Base-by-base conservation (phyloP, 2,888 invertebrate genomes). In the Sipha maydis region DNA sequence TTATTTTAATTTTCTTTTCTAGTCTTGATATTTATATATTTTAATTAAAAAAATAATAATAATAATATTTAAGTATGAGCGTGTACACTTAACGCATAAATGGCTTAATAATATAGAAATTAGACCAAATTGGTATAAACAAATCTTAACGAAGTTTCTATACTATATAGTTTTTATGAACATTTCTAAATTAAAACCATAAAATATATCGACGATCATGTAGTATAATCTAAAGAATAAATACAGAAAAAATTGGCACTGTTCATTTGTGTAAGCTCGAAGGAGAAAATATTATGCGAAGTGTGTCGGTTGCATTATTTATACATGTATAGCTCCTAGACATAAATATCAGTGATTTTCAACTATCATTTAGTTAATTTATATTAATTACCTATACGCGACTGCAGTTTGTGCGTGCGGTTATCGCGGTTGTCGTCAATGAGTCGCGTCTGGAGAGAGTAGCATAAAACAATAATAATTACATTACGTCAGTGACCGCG, bases 301-400 rank as follows among this genome's bases (percentile, higher is more conserved):
- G 34, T 34, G 56, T 75, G 48, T 31, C 75, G 75, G 38, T 75
- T 34, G n/a, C 61, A 61, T 61, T 83, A 69, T 34, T 54, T 28
- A 54, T n/a, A n/a, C 7, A n/a, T 73, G 34, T 56, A 56, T 28
- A 73, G 34, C 73, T 31, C 75, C 4, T 41, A 25, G 48, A 83
- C 31, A 34, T 83, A 73, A 83, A 73, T 71, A 83, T 83, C 54
- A 25, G 48, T 54, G 28, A 73, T 83, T 54, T 54, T 83, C 54
- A 31, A 71, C 71, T 17, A 38, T n/a, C 48, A 48, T 48, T 77
- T 19, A 28, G 77, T 54, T 77, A 77, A 77, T 84, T 76, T 84
- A 75, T 84, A 84, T 84, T 75, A 84, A 84, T 84, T 75, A 83
- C 48, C 34, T 41, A 69, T 80, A 71, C 48, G 61, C 80, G 38